phyloP scores from a whole-genome alignment of 2,888 invertebrate species.

The Erebia palarica region DNA sequence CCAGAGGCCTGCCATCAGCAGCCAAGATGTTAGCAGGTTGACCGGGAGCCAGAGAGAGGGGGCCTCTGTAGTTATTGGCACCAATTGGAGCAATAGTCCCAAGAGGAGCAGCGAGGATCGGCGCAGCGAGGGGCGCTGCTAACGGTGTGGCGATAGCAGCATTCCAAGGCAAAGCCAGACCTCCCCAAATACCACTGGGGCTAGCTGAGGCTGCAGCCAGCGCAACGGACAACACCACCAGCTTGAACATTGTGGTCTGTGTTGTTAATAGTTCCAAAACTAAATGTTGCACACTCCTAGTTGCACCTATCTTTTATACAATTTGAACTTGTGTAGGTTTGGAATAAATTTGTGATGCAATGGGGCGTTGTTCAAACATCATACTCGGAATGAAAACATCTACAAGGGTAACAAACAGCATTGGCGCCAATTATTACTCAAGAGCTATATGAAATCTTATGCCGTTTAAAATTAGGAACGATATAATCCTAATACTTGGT shows the following conservation, averaged over 20 bases:
- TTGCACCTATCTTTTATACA: slow-evolving; percentile 35
- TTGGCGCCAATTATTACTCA: too few species aligned
- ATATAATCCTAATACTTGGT: neutral
- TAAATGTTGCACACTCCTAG: slow-evolving; percentile 63
- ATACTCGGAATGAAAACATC: slow-evolving; percentile 20
- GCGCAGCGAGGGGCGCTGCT: slow-evolving; percentile 18
- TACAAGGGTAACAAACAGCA: slow-evolving; percentile 4
- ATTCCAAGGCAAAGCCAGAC: neutral
- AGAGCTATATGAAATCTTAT: slow-evolving; percentile 11
- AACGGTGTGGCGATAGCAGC: slow-evolving; percentile 6
- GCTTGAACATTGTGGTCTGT: slow-evolving; percentile 81
- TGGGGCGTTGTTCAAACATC: slow-evolving; percentile 8
- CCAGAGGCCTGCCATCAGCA: slow-evolving; percentile 74
- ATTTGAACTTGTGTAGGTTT: neutral
- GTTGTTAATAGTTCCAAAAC: slow-evolving; percentile 59
- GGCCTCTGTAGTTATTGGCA: slow-evolving; percentile 70
- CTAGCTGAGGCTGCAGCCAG: slow-evolving; percentile 81
- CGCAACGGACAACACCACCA: slow-evolving; percentile 85
- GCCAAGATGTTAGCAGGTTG: slow-evolving; percentile 75
- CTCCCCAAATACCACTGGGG: slow-evolving; percentile 54
- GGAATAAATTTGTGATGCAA: slow-evolving; percentile 13
- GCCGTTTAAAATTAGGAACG: neutral
- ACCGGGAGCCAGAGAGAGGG: slow-evolving; percentile 70
- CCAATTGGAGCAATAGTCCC: slow-evolving; percentile 39
- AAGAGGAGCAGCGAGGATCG: slow-evolving; percentile 1